phyloP scores from a whole-genome alignment of 2,888 invertebrate species.

The Peribatodes rhomboidaria region DNA sequence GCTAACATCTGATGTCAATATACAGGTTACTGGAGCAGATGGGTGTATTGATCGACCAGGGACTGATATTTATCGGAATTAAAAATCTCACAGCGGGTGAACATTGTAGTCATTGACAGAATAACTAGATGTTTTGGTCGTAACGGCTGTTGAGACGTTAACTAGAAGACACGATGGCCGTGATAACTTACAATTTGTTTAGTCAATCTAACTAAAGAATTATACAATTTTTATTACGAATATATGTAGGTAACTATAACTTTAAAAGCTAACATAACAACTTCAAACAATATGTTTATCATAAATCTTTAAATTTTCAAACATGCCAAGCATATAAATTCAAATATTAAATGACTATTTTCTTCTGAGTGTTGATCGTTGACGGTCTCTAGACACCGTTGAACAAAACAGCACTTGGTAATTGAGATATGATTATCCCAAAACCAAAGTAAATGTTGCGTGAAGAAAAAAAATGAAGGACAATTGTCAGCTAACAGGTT shows the following conservation, averaged over 20 bases:
- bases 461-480: slow-evolving; percentile 59
- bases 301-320: background rate
- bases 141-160: slow-evolving; percentile 31
- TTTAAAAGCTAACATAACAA: no score
- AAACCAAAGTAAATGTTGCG: slow-evolving; percentile 53
- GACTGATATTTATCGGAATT: slow-evolving; percentile 77
- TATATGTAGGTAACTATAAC: background rate
- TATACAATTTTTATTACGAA: background rate
- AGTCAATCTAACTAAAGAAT: background rate
- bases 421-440: slow-evolving; percentile 40
- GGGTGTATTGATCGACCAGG: slow-evolving; percentile 61
- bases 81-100: slow-evolving; percentile 77
- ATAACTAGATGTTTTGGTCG: slow-evolving; percentile 40
- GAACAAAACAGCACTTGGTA: slow-evolving; percentile 17
- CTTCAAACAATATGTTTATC: background rate
- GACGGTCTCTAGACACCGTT: slow-evolving; percentile 20
- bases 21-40: slow-evolving; percentile 75
- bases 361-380: no score
- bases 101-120: slow-evolving; percentile 64
- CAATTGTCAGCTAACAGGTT: slow-evolving; percentile 69
- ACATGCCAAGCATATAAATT: no score
- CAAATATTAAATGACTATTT: no score
- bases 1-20: slow-evolving; percentile 65
- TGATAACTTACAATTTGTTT: slow-evolving; percentile 16
- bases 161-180: slow-evolving; percentile 35